A percentile compares a stretch with the other conserved stretches of the same genome.
phyloP scores from a whole-genome alignment of 2,888 invertebrate genomes.

The Aethes cnicana region DNA sequence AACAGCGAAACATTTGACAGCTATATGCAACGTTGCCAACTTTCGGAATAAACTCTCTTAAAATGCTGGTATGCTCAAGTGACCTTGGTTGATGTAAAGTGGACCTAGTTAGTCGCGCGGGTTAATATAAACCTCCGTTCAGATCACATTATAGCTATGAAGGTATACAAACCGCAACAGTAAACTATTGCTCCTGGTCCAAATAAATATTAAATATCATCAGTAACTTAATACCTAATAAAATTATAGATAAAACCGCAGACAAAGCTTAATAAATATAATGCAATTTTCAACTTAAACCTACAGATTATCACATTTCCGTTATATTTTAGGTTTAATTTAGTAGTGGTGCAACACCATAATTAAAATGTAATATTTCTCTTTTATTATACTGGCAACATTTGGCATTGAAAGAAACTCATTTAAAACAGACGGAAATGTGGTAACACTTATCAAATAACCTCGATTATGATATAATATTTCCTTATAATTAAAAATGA shows the following conservation, averaged over 20 bases:
- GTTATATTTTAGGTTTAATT: constrained; percentile 36
- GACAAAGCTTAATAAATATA: constrained; percentile 55
- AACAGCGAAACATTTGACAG: too few relatives aligned
- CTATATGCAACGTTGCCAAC: too few relatives aligned
- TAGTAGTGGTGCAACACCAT: constrained; percentile 30
- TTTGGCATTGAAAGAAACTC: constrained; percentile 46
- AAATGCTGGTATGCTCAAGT: too few relatives aligned
- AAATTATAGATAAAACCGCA: constrained; percentile 37
- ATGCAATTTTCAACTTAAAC: constrained; percentile 52
- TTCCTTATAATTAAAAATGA: constrained; percentile 54
- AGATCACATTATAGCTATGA: constrained; percentile 16
- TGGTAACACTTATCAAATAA: constrained; percentile 48
- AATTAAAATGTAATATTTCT: constrained; percentile 34
- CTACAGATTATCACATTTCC: constrained; percentile 50
- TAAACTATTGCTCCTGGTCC: constrained; percentile 32
- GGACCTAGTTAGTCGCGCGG: not conserved
- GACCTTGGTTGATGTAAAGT: too few relatives aligned
- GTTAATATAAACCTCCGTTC: not conserved
- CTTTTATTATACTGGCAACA: constrained; percentile 52
- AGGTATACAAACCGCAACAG: constrained; percentile 20
- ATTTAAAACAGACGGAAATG: constrained; percentile 51
- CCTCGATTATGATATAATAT: constrained; percentile 50
- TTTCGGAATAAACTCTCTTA: too few relatives aligned
- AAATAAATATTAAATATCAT: constrained; percentile 40
- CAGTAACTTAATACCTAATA: constrained; percentile 41